Base-by-base conservation (phyloP, 2,888 invertebrate species). In the Morpho achilles region DNA sequence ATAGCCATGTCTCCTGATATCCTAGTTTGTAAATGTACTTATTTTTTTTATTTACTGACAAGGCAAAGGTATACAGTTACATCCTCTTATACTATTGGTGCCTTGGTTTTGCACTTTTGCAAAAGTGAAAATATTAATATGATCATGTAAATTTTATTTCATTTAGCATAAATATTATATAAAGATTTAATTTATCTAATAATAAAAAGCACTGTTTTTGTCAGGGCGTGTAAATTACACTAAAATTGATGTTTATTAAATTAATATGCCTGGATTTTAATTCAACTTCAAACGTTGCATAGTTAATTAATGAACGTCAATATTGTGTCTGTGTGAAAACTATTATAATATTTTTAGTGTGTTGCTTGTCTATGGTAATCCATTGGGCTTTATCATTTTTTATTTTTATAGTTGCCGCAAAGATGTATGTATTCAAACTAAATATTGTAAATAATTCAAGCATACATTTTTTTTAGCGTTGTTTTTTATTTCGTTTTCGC, bases 261-360 rank as follows among this genome's bases (percentile, higher is more conserved):
- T 16, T 7, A 55, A 43, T 39, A 23, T 43, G 10, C 2, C 43
- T 42, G 44, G 7, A 40, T 43, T 43, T 43, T 43, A 43, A 43
- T 10, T 32, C 16, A 46, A 46, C n/a, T 4, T 6, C 10, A 32
- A 16, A 50, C 9, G 6, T 51, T 4, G 8, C 8, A 22, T 40
- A 40, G 7, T 22, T 10, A 41, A 42, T 46, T 43, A 50, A 53
- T 58, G 47, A 60, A 53, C 59, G 60, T 62, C 58, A 51, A 46
- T 64, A 57, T 62, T 48, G 55, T 58, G 61, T 53, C 57, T 59
- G 63, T 66, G 67, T 67, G 62, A 62, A 61, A 63, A 60, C 52
- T 60, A 62, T 73, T 74, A 74, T 77, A 78, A 77, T 74, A 70
- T 70, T 74, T 75, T 71, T 73, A 69, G 85, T 81, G 84, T 86